Evolutionary conservation across 2,797 vertebrate species (phyloP).

Genomic region (Poeciliopsis infans): DNA sequence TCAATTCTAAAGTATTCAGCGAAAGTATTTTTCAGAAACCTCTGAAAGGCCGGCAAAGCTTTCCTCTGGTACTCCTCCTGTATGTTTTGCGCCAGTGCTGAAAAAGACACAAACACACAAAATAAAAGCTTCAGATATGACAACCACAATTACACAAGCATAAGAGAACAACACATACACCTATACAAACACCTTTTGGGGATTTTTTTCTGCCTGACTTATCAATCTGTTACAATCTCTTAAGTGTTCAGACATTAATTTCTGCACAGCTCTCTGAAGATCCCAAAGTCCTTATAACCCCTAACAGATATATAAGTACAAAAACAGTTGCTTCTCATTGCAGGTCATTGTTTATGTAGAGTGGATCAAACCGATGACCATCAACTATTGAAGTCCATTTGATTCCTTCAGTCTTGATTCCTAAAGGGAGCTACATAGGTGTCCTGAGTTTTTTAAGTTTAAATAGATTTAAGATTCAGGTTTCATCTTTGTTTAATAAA

Average conservation of each 20-base stretch:
- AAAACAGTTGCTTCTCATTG: neutral
- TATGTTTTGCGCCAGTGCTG: conserved; percentile 91
- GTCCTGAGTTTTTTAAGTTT: neutral
- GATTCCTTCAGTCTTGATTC: neutral
- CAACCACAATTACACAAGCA: neutral
- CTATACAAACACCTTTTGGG: neutral
- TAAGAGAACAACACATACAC: neutral
- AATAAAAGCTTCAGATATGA: neutral
- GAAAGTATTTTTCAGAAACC: conserved; percentile 70
- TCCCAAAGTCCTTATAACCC: no score
- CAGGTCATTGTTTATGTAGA: neutral
- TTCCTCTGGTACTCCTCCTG: conserved; percentile 98
- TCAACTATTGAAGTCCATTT: neutral
- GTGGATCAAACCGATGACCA: no score
- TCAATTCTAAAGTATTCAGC: no score
- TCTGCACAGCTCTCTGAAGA: no score
- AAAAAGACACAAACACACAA: conserved; percentile 50
- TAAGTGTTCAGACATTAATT: neutral
- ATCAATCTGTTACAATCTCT: neutral
- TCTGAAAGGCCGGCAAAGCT: conserved; percentile 96
- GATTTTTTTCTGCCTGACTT: neutral
- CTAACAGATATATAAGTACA: no score
- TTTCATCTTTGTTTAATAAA: neutral
- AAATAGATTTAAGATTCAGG: neutral
- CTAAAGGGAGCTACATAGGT: neutral